Evolutionary conservation across 2,797 vertebrate species (phyloP), one percentile per base, ranked within the genome.

Genomic region (Eurystomus glaucurus): DNA sequence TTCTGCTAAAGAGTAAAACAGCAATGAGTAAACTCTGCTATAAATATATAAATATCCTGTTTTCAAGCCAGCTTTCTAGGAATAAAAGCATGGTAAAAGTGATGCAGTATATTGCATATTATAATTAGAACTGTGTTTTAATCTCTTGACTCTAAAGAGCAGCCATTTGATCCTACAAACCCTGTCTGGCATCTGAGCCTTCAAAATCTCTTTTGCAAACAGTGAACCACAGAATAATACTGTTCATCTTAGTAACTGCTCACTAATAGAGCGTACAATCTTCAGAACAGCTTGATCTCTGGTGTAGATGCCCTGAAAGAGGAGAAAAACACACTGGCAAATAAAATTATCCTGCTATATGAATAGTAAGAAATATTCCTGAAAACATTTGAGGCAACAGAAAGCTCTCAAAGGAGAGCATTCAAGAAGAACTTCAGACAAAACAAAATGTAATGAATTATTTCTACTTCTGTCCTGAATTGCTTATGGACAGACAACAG

Each of bases 391-490:
- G 26, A 90, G 45, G 18, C 7, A 46, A 50, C n/a, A 68, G 57
- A 88, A 81, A 64, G 16, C 16, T 81, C 39, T 60, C 45, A 46
- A 11, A 57, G 10, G 31, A 64, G 22, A 84, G 57, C 7, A 31
- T 58, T 51, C 25, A 72, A 74, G 45, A 41, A 94, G 62, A 25
- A 79, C 19, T 25, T 16, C 23, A 46, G 33, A 60, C 11, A 77
- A 88, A 70, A 68, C 14, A 88, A 88, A 80, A 77, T 3, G 2
- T 31, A 74, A 48, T 45, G 3, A 76, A 41, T 50, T 4, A 5
- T 55, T 93, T 77, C 28, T 72, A 9, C 50, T 94, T 94, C 46
- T 79, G 26, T 35, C 75, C 51, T 74, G 50, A 50, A 88, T 55
- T 64, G 22, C 31, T 84, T 51, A 39, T 45, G 48, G 57, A 79